phyloP scores from a whole-genome alignment of 2,888 invertebrate genomes.

The Atrina japonica region DNA sequence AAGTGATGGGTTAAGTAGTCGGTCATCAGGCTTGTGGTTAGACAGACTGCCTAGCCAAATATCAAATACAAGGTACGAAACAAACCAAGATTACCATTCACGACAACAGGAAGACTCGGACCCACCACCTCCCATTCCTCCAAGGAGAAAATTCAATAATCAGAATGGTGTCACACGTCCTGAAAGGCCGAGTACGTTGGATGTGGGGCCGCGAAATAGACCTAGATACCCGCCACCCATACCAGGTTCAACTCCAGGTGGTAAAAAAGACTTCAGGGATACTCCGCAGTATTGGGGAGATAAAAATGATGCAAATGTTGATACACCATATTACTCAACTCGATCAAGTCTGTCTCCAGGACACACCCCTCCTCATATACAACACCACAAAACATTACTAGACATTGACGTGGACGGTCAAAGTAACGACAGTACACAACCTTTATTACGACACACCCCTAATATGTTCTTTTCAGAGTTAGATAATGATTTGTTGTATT shows the following conservation, averaged over 20 bases:
- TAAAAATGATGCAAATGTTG: conserved; percentile 84
- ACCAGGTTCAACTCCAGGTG: conserved; percentile 91
- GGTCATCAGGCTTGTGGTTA: conserved; percentile 1
- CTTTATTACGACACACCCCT: conserved; percentile 56
- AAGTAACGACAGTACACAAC: conserved; percentile 75
- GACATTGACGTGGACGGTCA: conserved; percentile 80
- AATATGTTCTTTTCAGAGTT: conserved; percentile 18
- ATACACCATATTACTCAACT: conserved; percentile 93
- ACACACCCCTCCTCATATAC: conserved; percentile 76
- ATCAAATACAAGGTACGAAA: conserved; percentile 54
- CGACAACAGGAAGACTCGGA: conserved; percentile 41
- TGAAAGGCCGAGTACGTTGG: conserved; percentile 84
- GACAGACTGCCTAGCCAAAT: conserved; percentile 9
- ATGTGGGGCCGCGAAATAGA: conserved; percentile 84
- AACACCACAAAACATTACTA: conserved; percentile 76
- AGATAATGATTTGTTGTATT: conserved; percentile 40
- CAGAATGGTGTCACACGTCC: conserved; percentile 51
- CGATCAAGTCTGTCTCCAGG: conserved; percentile 84
- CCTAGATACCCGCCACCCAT: conserved; percentile 84
- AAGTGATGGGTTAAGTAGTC: conserved; percentile 8
- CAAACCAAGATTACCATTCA: conserved; percentile 24
- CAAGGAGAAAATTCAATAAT: conserved; percentile 49
- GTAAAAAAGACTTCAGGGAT: conserved; percentile 35
- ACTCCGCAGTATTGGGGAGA: conserved; percentile 33
- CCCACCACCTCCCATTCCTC: conserved; percentile 58